Evolutionary conservation across 1,140 invertebrate species (phyloP).

Genomic region (Drosophila setifemur): DNA sequence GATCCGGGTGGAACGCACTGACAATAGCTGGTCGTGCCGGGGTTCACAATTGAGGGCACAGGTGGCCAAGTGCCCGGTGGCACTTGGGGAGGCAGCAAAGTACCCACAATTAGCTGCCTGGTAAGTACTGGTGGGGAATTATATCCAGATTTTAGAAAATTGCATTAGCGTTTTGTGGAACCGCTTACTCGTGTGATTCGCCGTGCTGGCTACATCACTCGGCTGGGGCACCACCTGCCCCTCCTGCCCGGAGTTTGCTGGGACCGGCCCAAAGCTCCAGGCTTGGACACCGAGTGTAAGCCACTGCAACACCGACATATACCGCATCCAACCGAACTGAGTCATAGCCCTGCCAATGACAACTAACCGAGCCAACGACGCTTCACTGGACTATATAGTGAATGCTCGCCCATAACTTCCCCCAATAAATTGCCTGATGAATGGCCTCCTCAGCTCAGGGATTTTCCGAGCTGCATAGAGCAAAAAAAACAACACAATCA

Average conservation of each 20-base stretch:
- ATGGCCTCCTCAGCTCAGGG: slow-evolving; percentile 59
- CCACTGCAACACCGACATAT: slow-evolving; percentile 27
- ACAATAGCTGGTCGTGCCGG: slow-evolving; percentile 60
- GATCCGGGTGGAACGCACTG: slow-evolving; percentile 67
- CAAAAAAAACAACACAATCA: slow-evolving; percentile 24
- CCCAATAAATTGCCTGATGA: slow-evolving; percentile 46
- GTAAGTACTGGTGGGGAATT: slow-evolving; percentile 43
- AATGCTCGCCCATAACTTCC: slow-evolving; percentile 9
- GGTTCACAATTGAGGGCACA: slow-evolving; percentile 21
- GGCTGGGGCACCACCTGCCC: slow-evolving; percentile 34
- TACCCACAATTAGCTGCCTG: slow-evolving; percentile 73
- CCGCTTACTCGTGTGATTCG: slow-evolving; percentile 60
- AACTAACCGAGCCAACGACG: slow-evolving; percentile 42
- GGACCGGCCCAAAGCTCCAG: slow-evolving; percentile 52
- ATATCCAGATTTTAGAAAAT: background rate
- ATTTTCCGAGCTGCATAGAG: slow-evolving; percentile 53
- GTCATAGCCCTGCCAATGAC: slow-evolving; percentile 42
- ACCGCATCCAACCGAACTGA: slow-evolving; percentile 30
- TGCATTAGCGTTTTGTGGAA: background rate
- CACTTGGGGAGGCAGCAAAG: slow-evolving; percentile 37
- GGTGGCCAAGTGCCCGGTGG: slow-evolving; percentile 43
- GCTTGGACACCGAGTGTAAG: background rate
- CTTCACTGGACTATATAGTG: slow-evolving; percentile 56
- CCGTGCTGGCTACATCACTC: slow-evolving; percentile 41
- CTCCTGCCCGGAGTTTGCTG: background rate